phyloP scores from a whole-genome alignment of 2,888 invertebrate species.

The Ceramica pisi region DNA sequence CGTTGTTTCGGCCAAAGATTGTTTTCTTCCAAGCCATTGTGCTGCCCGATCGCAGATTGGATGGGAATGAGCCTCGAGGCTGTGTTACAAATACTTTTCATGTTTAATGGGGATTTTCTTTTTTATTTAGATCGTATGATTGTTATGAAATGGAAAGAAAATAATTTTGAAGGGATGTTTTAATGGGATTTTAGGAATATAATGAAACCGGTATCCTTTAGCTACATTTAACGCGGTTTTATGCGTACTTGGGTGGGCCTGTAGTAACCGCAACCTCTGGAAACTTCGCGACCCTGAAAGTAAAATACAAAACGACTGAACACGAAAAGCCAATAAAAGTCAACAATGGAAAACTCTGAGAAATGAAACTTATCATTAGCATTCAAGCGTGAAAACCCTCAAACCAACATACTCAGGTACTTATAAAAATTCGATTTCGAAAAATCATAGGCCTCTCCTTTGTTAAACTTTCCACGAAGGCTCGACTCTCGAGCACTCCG shows the following conservation, averaged over 20 bases:
- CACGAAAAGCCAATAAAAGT: conserved; percentile 10
- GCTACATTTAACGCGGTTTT: background rate
- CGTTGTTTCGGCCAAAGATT: conserved; percentile 79
- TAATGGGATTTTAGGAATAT: background rate
- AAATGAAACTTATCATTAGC: conserved; percentile 10
- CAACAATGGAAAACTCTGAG: conserved; percentile 8
- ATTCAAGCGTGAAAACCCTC: conserved; percentile 9
- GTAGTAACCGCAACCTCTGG: background rate
- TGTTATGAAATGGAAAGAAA: conserved; percentile 10
- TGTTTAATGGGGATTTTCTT: conserved; percentile 43
- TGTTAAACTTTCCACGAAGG: conserved; percentile 51
- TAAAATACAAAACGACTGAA: background rate
- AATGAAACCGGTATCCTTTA: no score
- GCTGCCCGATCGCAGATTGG: conserved; percentile 77
- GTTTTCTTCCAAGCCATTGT: conserved; percentile 84
- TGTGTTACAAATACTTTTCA: conserved; percentile 62
- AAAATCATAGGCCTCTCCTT: conserved; percentile 46
- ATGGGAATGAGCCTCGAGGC: conserved; percentile 77
- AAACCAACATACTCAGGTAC: conserved; percentile 5
- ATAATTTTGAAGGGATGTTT: background rate
- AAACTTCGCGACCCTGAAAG: background rate
- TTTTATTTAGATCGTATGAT: conserved; percentile 24
- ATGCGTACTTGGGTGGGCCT: background rate
- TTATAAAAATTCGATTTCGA: conserved; percentile 2
- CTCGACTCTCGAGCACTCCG: conserved; percentile 47